phyloP scores from a whole-genome alignment of 2,113 vertebrate genomes.

The Larimichthys polyactis region DNA sequence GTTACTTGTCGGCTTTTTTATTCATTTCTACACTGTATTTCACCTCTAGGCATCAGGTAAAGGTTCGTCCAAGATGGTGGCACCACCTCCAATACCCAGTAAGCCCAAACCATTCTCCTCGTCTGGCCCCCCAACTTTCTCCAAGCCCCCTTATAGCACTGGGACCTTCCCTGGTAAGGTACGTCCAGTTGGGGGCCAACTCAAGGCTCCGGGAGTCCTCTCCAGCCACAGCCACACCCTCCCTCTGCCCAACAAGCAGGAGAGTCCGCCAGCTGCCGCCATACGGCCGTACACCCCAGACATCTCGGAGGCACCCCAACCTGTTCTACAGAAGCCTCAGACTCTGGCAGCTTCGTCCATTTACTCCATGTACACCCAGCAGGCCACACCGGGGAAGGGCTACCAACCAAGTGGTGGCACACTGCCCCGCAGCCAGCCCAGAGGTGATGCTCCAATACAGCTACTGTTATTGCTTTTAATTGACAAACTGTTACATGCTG shows the following conservation, averaged over 20 bases:
- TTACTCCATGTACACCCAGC: slow-evolving; percentile 96
- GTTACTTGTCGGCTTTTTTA: no score
- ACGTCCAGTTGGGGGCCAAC: slow-evolving; percentile 44
- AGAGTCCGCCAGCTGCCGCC: slow-evolving; percentile 90
- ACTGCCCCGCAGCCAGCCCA: slow-evolving; percentile 84
- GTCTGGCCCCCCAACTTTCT: slow-evolving; percentile 55
- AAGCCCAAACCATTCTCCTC: slow-evolving; percentile 91
- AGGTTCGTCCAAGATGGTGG: slow-evolving; percentile 83
- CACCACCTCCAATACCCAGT: slow-evolving; percentile 88
- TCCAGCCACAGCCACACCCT: slow-evolving; percentile 83
- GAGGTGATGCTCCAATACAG: slow-evolving; percentile 74
- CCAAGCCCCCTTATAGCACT: slow-evolving; percentile 75
- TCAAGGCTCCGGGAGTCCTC: slow-evolving; percentile 45
- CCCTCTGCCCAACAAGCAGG: slow-evolving; percentile 85
- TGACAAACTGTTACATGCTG: background rate
- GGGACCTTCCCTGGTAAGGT: slow-evolving; percentile 85
- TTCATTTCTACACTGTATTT: background rate
- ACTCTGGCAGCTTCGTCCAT: slow-evolving; percentile 93
- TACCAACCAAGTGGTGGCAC: slow-evolving; percentile 88
- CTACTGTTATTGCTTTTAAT: no score
- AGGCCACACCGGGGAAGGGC: slow-evolving; percentile 87
- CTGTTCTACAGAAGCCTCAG: slow-evolving; percentile 86
- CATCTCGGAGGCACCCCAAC: slow-evolving; percentile 65
- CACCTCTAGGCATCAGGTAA: slow-evolving; percentile 84
- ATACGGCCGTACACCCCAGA: slow-evolving; percentile 93